Percentiles rank a stretch among this genome's conserved stretches.
phyloP scores from a whole-genome alignment of 1,140 invertebrate species.

The Acyrthosiphon pisum region DNA sequence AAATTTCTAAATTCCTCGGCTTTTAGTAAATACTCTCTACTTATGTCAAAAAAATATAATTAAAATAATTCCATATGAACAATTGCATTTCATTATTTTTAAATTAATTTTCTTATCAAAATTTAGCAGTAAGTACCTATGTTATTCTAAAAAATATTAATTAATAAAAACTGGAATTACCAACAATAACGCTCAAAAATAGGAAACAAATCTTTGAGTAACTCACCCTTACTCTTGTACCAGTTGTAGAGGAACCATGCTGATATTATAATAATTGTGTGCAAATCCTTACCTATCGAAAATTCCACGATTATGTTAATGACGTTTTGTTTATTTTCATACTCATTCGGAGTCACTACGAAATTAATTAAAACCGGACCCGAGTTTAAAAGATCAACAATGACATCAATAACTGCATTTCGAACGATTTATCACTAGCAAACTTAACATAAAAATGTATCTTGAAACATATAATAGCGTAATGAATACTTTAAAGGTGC shows the following conservation, averaged over 20 bases:
- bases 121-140: neutral
- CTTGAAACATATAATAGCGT: too few relatives aligned
- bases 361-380: neutral
- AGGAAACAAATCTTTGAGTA: neutral
- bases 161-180: slow-evolving; percentile 5
- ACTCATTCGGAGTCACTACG: neutral
- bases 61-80: neutral
- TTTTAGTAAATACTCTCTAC: neutral
- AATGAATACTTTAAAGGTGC: too few relatives aligned
- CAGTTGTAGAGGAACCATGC: neutral
- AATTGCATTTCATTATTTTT: neutral
- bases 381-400: neutral
- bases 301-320: neutral
- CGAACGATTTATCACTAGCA: neutral
- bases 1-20: neutral
- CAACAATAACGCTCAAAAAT: neutral
- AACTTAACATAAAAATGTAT: neutral
- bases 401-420: neutral
- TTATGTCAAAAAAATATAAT: neutral
- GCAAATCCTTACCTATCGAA: neutral
- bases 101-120: neutral
- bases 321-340: neutral
- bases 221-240: neutral
- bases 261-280: neutral
- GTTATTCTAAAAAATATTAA: neutral